Evolutionary conservation across 2,113 vertebrate species (phyloP).

Genomic region (Crotalus tigris): DNA sequence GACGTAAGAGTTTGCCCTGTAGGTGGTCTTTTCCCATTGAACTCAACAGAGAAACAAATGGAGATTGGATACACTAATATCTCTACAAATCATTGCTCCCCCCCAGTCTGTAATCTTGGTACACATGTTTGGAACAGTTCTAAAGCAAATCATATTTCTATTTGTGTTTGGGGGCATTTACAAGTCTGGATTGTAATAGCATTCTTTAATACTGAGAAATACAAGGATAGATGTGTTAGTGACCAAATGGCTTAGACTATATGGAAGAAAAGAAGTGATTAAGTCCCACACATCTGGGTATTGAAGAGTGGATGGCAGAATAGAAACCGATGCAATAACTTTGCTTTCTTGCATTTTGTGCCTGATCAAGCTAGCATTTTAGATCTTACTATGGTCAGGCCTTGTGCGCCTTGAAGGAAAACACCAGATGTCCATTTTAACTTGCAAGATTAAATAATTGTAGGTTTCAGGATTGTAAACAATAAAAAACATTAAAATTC

Average conservation of each 20-base stretch:
- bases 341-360: neutral
- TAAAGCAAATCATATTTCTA: neutral
- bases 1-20: slow-evolving; percentile 28
- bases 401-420: neutral
- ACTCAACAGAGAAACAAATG: slow-evolving; percentile 12
- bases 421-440: neutral
- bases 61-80: slow-evolving; percentile 7
- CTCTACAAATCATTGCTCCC: neutral
- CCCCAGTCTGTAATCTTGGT: neutral
- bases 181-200: neutral
- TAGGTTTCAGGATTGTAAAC: neutral
- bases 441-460: neutral
- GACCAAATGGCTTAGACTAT: accelerated
- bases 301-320: neutral
- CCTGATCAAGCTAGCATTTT: neutral
- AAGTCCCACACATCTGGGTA: neutral
- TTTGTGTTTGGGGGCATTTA: slow-evolving; percentile 4
- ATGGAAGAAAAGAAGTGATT: neutral
- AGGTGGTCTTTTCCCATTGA: slow-evolving; percentile 32
- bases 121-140: slow-evolving; percentile 12
- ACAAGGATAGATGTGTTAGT: neutral
- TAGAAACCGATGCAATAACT: neutral
- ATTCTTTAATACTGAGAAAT: neutral
- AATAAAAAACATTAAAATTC: neutral
- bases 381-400: neutral